A percentile compares a stretch with the other conserved stretches of the same genome.
Conservation (phyloP, 2,888 invertebrate species). For the Laspeyria flexula region DNA sequence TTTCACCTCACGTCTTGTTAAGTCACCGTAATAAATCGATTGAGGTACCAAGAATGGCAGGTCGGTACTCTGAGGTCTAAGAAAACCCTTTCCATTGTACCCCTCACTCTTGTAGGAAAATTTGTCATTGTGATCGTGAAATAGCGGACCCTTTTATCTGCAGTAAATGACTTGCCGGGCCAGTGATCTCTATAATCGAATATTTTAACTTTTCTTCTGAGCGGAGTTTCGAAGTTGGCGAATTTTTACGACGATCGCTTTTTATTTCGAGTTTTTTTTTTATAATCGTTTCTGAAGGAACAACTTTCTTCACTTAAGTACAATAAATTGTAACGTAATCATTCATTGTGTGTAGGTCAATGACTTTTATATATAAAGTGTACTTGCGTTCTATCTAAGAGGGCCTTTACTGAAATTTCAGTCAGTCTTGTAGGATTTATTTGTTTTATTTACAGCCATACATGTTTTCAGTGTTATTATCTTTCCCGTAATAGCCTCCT, state of each 20-base stretch:
- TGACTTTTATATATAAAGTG: no score
- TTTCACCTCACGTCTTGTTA: slow-evolving; percentile 26
- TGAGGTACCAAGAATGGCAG: slow-evolving; percentile 21
- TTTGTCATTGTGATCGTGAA: slow-evolving; percentile 31
- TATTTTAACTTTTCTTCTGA: slow-evolving; percentile 16
- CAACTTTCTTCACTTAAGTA: slow-evolving; percentile 12
- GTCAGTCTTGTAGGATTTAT: no score
- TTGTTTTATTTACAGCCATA: no score
- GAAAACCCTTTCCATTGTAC: slow-evolving; percentile 30
- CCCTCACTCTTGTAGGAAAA: slow-evolving; percentile 19
- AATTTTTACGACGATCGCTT: not conserved
- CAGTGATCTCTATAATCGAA: slow-evolving; percentile 28
- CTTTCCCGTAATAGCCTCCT: no score
- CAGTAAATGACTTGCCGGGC: slow-evolving; percentile 27
- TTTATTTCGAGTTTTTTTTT: not conserved
- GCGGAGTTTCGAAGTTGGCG: not conserved
- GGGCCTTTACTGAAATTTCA: no score
- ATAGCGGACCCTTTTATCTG: slow-evolving; percentile 25
- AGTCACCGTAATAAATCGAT: slow-evolving; percentile 27
- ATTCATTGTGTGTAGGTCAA: slow-evolving; percentile 6
- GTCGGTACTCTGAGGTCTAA: slow-evolving; percentile 9
- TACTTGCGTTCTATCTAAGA: no score
- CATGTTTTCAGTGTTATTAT: no score
- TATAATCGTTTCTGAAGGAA: no score
- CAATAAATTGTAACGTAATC: slow-evolving; percentile 15